These are phyloP conservation scores for Ernsta delagoae DNA, from an alignment of 2,888 invertebrate genomes.

Conservation along the genomic window DNA sequence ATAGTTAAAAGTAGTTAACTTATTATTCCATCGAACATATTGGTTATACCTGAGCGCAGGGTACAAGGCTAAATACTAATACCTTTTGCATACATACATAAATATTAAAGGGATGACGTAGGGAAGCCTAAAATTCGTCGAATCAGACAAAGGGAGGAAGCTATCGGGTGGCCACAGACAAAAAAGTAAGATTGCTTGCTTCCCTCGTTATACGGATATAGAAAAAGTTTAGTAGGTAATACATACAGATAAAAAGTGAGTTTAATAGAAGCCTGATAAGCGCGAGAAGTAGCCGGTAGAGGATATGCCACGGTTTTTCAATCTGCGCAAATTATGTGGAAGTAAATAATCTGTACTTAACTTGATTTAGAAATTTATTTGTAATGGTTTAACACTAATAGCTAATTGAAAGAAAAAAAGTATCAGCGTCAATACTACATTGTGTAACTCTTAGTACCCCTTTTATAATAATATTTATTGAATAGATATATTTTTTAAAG, in stretches of 20 bases:
- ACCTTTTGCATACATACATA: conserved; percentile 59
- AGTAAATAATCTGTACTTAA: no score
- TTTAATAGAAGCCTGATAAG: conserved; percentile 57
- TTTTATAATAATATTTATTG: no score
- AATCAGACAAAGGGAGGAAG: conserved; percentile 79
- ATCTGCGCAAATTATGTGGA: neutral
- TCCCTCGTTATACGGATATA: conserved; percentile 63
- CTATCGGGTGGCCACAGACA: conserved; percentile 70
- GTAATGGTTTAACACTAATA: no score
- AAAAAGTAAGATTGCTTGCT: conserved; percentile 71
- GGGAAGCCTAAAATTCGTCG: conserved; percentile 74
- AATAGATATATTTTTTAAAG: no score
- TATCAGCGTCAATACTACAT: no score
- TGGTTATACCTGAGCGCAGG: conserved; percentile 12
- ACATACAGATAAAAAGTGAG: conserved; percentile 47
- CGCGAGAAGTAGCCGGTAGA: conserved; percentile 32
- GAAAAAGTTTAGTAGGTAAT: conserved; percentile 57
- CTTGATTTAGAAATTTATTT: no score
- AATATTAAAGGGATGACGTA: conserved; percentile 62
- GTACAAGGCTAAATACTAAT: no score
- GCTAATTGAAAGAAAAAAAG: no score
- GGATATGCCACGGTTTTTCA: conserved; percentile 24
- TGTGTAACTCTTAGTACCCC: no score
- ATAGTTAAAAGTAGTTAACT: no score
- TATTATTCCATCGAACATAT: conserved; percentile 2